Base-by-base conservation (phyloP, 2,113 vertebrate genomes). In the Loxodonta africana region DNA sequence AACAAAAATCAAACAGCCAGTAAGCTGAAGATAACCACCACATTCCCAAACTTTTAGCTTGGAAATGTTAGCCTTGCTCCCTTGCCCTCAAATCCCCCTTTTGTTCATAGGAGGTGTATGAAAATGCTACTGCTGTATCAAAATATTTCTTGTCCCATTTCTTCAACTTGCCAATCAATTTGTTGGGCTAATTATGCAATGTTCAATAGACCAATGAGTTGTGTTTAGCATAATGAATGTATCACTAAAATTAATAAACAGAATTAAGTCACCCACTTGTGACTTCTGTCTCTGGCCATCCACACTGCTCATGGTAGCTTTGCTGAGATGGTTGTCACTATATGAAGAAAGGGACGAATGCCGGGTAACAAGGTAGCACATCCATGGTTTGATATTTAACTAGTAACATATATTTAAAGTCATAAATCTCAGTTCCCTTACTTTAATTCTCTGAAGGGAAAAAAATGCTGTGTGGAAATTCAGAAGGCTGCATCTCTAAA, bases 141-240 rank as follows among this genome's bases (percentile, higher is more conserved):
- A 10, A 1, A 18, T 12, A 6, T 57, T 46, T 57, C n/a, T 7
- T 8, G 0, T 74, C 25, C 3, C 28, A 0, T 4, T n/a, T 4
- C 30, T 10, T 30, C 11, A 6, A 18, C 25, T 4, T 41, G 18
- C 67, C 8, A 1, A 0, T 12, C 21, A 3, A 1, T 23, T 11
- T n/a, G 67, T 26, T 9, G 3, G n/a, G 41, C 9, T n/a, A 20
- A 12, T 10, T 30, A n/a, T 25, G 0, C 8, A 6, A 0, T 1
- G 2, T 3, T 0, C 8, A 33, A 12, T 20, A 65, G n/a, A 10
- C 1, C 12, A 23, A 12, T 0, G 6, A 4, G 7, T 8, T 51
- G 20, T 51, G 18, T 33, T 81, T n/a, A 17, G 5, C 18, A 18
- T 33, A 10, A 15, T 23, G 67, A 18, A 74, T 14, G 1, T 1